Conservation (phyloP, 2,113 vertebrate species). For the Sceloporus undulatus region DNA sequence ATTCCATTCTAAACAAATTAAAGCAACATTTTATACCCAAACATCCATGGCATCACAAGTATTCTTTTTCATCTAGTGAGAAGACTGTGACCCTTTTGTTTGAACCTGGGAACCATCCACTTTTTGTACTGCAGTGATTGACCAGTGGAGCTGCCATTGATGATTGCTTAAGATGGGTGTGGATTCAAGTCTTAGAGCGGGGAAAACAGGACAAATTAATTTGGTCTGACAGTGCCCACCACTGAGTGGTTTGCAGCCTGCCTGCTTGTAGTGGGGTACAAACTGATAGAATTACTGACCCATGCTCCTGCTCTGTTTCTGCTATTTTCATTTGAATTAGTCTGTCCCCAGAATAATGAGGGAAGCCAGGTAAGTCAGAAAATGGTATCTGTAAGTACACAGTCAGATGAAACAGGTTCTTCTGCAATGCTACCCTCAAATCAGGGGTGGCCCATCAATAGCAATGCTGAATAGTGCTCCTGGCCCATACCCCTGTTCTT, state of each 20-base stretch:
- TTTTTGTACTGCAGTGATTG: neutral
- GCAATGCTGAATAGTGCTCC: neutral
- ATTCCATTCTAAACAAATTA: too few relatives aligned
- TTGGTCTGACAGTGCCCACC: neutral
- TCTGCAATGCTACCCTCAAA: neutral
- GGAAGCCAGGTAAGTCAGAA: neutral
- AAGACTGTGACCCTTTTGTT: neutral
- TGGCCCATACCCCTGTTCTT: neutral
- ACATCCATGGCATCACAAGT: too few relatives aligned
- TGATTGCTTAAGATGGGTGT: neutral
- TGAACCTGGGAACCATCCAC: neutral
- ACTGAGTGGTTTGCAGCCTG: too few relatives aligned
- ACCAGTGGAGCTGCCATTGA: neutral
- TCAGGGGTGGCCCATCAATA: neutral
- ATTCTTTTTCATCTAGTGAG: neutral
- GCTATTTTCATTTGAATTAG: neutral
- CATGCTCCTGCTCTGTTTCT: neutral
- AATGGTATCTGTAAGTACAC: neutral
- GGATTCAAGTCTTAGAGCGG: neutral
- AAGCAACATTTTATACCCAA: too few relatives aligned
- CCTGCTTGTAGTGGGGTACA: neutral
- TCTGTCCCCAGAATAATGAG: neutral
- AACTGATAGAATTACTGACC: neutral
- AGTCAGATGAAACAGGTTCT: neutral
- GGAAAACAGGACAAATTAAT: neutral